These are phyloP conservation scores for Metridium senile DNA, from an alignment of 92 coral and sea anemone genomes.

Conservation along the genomic window DNA sequence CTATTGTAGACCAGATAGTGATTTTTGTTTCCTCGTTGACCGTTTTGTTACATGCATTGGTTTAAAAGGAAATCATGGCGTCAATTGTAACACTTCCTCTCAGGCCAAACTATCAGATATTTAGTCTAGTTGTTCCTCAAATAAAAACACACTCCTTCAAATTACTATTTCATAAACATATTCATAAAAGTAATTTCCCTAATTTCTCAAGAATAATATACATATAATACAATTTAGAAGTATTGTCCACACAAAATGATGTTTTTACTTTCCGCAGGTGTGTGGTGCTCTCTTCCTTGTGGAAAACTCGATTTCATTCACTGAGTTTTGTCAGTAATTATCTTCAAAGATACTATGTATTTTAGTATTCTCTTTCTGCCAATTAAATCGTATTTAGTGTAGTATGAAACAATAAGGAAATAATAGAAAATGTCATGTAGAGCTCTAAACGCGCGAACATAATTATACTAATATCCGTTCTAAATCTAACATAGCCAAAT, in stretches of 20 bases:
- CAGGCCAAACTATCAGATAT: no score
- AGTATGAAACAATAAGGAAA: conserved; percentile 70
- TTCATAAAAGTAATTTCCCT: not conserved
- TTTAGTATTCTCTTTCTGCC: conserved; percentile 76
- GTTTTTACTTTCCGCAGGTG: no score
- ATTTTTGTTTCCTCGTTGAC: not conserved
- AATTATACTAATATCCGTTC: conserved; percentile 67
- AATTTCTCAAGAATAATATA: not conserved
- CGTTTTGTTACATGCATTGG: not conserved
- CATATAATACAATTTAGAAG: not conserved
- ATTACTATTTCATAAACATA: not conserved
- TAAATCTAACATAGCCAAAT: conserved; percentile 27
- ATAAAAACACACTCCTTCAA: not conserved
- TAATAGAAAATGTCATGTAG: conserved; percentile 73
- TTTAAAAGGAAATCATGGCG: no score
- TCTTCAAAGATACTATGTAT: conserved; percentile 52
- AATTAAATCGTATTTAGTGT: conserved; percentile 87
- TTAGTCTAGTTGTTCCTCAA: not conserved
- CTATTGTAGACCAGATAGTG: not conserved
- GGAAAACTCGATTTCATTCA: not conserved
- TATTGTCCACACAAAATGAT: not conserved
- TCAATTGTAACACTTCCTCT: no score
- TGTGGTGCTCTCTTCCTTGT: not conserved
- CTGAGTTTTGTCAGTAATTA: conserved; percentile 56
- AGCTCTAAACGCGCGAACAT: conserved; percentile 54